A percentile compares a stretch with the other conserved stretches of the same genome.
phyloP scores from a whole-genome alignment of 2,113 vertebrate species.

The Psophia crepitans region DNA sequence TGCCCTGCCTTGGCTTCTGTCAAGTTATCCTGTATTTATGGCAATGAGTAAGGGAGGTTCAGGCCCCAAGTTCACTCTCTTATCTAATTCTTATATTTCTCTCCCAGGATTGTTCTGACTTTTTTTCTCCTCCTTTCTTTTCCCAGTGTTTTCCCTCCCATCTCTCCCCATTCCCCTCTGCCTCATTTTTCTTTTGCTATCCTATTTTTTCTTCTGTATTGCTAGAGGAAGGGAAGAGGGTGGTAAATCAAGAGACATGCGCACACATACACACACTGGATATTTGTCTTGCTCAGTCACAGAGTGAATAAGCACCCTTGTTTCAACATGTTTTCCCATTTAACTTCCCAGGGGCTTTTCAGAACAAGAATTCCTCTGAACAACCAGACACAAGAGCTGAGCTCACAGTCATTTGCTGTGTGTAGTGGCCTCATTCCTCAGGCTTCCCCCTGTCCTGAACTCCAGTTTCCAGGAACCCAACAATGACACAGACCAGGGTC shows the following conservation, averaged over 20 bases:
- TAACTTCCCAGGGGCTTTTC: slow-evolving; percentile 37
- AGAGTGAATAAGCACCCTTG: slow-evolving; percentile 49
- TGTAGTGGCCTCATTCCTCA: background rate
- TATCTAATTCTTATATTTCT: background rate
- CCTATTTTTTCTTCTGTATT: background rate
- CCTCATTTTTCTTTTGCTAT: background rate
- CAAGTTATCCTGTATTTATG: background rate
- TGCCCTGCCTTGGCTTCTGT: background rate
- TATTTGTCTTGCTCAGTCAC: slow-evolving; percentile 48
- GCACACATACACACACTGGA: background rate
- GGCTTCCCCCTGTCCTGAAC: background rate
- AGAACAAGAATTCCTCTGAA: background rate
- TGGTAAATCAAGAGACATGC: background rate
- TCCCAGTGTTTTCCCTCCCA: background rate
- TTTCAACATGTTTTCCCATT: slow-evolving; percentile 51
- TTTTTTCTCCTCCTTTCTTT: background rate
- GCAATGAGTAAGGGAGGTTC: background rate
- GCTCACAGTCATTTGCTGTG: background rate
- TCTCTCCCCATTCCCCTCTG: background rate
- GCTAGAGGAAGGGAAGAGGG: background rate
- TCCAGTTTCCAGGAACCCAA: background rate
- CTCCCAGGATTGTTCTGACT: background rate
- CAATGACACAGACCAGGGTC: background rate
- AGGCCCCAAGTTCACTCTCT: background rate
- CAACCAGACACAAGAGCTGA: background rate